Conservation (phyloP, 2,797 vertebrate genomes). For the Oreortyx pictus region DNA sequence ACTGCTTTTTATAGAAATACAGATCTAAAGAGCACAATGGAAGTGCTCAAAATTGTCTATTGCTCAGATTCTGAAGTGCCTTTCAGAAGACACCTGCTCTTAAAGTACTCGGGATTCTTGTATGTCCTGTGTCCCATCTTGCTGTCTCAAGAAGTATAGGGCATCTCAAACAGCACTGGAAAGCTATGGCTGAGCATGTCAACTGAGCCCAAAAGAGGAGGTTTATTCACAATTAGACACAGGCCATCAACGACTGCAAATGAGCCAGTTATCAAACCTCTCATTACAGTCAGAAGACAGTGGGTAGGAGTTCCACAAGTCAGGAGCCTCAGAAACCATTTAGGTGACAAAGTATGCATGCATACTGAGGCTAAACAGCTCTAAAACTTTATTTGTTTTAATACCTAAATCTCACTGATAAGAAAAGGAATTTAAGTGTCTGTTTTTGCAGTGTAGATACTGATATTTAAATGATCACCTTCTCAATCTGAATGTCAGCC, state of each 20-base stretch:
- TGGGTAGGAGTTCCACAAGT: not conserved
- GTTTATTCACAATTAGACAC: not conserved
- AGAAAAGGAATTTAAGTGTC: not conserved
- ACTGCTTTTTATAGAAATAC: not conserved
- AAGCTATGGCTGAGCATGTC: not conserved
- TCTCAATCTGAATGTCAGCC: not conserved
- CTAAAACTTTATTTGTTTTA: not conserved
- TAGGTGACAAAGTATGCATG: not conserved
- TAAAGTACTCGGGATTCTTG: not conserved
- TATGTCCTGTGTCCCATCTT: not conserved
- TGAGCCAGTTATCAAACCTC: not conserved
- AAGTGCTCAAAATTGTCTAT: not conserved
- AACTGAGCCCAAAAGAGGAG: not conserved
- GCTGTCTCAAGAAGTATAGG: not conserved
- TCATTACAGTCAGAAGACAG: not conserved
- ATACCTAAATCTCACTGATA: not conserved
- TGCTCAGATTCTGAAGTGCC: not conserved
- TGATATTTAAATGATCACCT: not conserved
- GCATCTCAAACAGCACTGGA: not conserved
- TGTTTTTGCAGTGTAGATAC: not conserved
- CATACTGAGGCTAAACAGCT: not conserved
- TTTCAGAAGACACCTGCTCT: not conserved
- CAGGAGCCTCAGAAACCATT: not conserved
- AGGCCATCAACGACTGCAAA: not conserved
- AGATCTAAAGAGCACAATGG: not conserved